Evolutionary conservation across 2,888 invertebrate species (phyloP), one percentile per base, ranked within the genome.

Genomic region (Cephus nigrinus): DNA sequence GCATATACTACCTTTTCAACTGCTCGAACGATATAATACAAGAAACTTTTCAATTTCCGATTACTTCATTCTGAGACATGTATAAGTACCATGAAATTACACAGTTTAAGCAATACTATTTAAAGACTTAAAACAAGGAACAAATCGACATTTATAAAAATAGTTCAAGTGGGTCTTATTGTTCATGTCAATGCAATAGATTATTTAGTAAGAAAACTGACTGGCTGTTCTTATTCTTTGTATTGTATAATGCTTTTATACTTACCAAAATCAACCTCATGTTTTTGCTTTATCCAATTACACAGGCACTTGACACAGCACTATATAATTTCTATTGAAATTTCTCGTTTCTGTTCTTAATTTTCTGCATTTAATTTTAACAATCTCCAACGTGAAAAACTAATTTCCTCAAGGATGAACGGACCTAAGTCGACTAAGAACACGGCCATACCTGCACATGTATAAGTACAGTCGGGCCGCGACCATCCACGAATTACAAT

Each of bases 401-500:
- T 55, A 55, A 55, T 55, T 55, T 55, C 55, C 9, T 55, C 9
- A 23, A 55, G 86, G 88, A 87, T 87, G 83, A 85, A 86, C 86
- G 85, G 87, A 83, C 86, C 86, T 84, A 81, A 80, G 83, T 79
- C 84, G 88, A 91, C 91, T 91, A 91, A 91, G 85, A 82, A 86
- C 84, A 85, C 85, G 82, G 85, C 86, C 88, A 90, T 88, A 87
- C 88, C 84, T 83, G 89, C 90, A 89, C 91, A 90, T 91, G 86
- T 91, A 91, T 91, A 91, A 91, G 90, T 91, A 91, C 90, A 90
- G 89, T 91, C 86, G 87, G 88, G 86, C 85, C 88, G 88, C 90
- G 91, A 91, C 91, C 86, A 88, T 90, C 82, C 88, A 88, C 87
- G 91, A 91, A 91, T 91, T 91, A 91, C 88, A 91, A 91, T 91